A percentile compares a stretch with the other conserved stretches of the same genome.
phyloP scores from a whole-genome alignment of 2,888 invertebrate species.

The Allolobophora icterica region DNA sequence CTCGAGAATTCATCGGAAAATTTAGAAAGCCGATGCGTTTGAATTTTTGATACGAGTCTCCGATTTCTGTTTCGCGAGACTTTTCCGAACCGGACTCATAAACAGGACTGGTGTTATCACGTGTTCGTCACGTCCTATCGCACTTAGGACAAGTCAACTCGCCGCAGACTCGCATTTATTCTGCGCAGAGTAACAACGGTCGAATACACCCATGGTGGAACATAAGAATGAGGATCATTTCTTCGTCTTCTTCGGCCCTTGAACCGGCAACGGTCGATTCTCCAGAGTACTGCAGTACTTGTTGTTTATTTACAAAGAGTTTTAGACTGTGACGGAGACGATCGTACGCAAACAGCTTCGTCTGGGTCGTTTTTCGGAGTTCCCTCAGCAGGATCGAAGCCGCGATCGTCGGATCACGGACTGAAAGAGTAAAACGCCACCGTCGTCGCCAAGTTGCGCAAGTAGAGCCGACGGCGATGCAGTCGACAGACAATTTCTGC shows the following conservation, averaged over 20 bases:
- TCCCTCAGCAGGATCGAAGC: not conserved
- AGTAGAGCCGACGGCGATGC: not conserved
- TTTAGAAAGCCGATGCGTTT: no score
- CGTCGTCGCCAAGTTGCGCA: no score
- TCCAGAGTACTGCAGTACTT: not conserved
- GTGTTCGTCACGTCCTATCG: not conserved
- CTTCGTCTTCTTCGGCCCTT: not conserved
- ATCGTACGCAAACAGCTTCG: not conserved
- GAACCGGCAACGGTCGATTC: not conserved
- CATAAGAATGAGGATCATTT: not conserved
- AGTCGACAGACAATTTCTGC: not conserved
- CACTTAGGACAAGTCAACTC: not conserved
- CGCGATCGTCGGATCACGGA: not conserved
- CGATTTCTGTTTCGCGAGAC: no score
- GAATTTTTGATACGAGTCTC: no score
- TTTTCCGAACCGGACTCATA: not conserved
- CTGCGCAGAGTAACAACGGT: not conserved
- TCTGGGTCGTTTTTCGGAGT: not conserved
- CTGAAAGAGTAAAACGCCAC: no score
- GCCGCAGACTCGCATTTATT: not conserved
- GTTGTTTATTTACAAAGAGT: no score
- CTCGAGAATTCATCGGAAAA: no score
- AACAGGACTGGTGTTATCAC: not conserved
- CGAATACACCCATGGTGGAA: not conserved
- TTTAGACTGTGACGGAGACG: not conserved